phyloP scores from a whole-genome alignment of 2,113 vertebrate genomes.

The Setophaga kirtlandii region DNA sequence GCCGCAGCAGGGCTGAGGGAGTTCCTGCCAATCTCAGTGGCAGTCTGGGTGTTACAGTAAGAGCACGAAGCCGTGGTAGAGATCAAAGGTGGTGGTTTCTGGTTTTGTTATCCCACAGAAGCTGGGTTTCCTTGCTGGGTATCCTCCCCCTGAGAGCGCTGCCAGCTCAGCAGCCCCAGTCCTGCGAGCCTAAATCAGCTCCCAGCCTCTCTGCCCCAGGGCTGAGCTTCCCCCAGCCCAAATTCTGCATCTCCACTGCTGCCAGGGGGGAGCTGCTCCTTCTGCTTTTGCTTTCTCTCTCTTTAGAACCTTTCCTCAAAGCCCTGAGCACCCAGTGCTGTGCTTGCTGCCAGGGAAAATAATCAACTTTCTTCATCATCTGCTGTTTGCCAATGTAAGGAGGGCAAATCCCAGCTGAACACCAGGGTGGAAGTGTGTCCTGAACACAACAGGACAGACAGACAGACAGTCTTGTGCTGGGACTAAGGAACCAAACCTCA shows the following conservation, averaged over 20 bases:
- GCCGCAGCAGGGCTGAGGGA: fast-evolving
- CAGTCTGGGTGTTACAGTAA: slow-evolving; percentile 7
- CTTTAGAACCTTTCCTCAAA: background rate
- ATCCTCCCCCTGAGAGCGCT: background rate
- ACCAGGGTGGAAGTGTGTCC: fast-evolving
- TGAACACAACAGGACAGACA: background rate
- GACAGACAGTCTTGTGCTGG: background rate
- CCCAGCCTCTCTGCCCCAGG: background rate
- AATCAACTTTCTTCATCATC: background rate
- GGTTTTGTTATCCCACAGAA: slow-evolving; percentile 6
- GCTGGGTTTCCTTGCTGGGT: background rate
- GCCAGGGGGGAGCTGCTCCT: background rate
- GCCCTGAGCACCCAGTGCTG: fast-evolving
- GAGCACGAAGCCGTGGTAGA: background rate
- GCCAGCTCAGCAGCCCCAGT: background rate
- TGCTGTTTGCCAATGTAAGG: background rate
- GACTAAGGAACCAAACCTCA: background rate
- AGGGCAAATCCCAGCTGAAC: background rate
- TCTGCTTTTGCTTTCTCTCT: background rate
- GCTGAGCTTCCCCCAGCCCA: background rate
- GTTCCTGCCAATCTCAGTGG: slow-evolving; percentile 10
- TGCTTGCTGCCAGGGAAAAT: background rate
- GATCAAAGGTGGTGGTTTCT: background rate
- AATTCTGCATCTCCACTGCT: fast-evolving
- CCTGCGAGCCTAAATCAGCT: background rate